Evolutionary conservation across 2,888 invertebrate genomes (phyloP).

Genomic region (Zygogramma bicolorata): DNA sequence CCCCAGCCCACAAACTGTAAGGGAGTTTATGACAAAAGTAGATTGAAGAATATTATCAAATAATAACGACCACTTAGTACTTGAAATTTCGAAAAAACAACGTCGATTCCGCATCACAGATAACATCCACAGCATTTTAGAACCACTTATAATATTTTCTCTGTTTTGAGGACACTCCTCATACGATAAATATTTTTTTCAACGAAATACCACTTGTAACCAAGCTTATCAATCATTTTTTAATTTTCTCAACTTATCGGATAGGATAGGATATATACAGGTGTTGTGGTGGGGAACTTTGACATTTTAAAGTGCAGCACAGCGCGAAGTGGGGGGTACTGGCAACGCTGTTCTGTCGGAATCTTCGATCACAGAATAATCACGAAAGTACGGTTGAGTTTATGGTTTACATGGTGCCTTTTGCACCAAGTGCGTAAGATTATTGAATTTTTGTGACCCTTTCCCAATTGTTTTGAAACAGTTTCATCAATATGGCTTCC

Average conservation of each 20-base stretch:
- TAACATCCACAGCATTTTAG: too few species aligned
- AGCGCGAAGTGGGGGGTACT: neutral
- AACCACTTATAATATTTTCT: too few species aligned
- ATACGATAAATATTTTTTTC: too few species aligned
- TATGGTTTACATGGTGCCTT: conserved; percentile 33
- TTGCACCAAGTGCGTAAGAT: conserved; percentile 37
- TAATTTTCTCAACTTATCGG: neutral
- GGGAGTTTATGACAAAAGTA: too few species aligned
- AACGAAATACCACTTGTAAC: neutral
- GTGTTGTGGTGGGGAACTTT: neutral
- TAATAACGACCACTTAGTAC: too few species aligned
- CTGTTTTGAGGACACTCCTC: too few species aligned
- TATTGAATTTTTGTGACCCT: conserved; percentile 38
- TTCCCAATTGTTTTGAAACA: conserved; percentile 29
- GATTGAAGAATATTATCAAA: too few species aligned
- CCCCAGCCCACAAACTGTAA: too few species aligned
- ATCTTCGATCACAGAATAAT: neutral
- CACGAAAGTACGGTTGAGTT: conserved; percentile 2
- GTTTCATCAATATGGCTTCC: conserved; percentile 28
- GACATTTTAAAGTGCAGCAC: conserved; percentile 10
- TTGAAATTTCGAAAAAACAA: too few species aligned
- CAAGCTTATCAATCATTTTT: neutral
- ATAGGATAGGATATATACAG: neutral
- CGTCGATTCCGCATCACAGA: too few species aligned
- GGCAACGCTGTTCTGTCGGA: conserved; percentile 24